These are phyloP conservation scores for Cephalopholis sonnerati DNA, from an alignment of 2,113 vertebrate species.

Conservation along the genomic window DNA sequence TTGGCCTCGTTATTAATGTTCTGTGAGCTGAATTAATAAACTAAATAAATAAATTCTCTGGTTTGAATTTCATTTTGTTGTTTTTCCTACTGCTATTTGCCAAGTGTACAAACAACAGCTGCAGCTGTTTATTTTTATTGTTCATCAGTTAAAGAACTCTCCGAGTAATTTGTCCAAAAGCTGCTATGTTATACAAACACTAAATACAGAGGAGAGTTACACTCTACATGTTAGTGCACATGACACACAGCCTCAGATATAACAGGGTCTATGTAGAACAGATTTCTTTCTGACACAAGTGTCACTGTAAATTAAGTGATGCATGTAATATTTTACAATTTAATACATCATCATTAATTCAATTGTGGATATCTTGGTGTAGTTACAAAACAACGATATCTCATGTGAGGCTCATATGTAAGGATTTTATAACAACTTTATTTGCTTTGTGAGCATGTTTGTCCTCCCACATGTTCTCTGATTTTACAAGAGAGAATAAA, in stretches of 20 bases:
- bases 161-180: slow-evolving; percentile 25
- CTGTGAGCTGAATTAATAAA: slow-evolving; percentile 37
- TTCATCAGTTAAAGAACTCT: slow-evolving; percentile 30
- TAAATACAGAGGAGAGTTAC: neutral
- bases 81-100: slow-evolving; percentile 38
- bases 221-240: neutral
- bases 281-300: neutral
- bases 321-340: no score
- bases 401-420: neutral
- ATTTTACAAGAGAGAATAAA: neutral
- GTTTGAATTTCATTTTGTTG: slow-evolving; percentile 19
- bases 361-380: no score
- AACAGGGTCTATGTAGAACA: no score
- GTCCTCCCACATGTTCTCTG: neutral
- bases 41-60: slow-evolving; percentile 24
- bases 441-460: neutral
- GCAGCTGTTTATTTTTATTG: slow-evolving; percentile 48
- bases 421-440: neutral
- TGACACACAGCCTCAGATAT: neutral
- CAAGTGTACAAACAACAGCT: slow-evolving; percentile 57
- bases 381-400: neutral
- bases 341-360: no score
- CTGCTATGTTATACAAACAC: neutral
- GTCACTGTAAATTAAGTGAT: neutral
- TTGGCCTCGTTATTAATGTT: neutral